A percentile compares a stretch with the other conserved stretches of the same genome.
phyloP scores from a whole-genome alignment of 2,797 vertebrate genomes.

The Chrosomus eos region DNA sequence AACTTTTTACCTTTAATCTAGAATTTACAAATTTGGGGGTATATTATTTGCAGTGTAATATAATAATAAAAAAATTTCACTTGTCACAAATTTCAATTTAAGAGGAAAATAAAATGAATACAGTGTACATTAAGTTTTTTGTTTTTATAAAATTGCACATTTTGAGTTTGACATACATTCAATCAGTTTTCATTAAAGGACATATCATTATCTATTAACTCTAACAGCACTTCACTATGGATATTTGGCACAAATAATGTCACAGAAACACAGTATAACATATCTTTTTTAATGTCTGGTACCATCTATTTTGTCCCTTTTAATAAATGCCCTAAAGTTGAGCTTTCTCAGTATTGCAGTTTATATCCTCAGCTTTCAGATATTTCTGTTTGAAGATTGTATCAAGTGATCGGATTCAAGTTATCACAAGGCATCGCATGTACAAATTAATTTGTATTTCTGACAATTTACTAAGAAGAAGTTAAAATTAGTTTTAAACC shows the following conservation, averaged over 20 bases:
- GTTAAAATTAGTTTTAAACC: constrained; percentile 69
- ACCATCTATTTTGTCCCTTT: constrained; percentile 14
- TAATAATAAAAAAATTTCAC: neutral
- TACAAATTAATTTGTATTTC: constrained; percentile 15
- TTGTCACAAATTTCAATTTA: neutral
- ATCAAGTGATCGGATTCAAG: constrained; percentile 16
- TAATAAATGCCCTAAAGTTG: constrained; percentile 20
- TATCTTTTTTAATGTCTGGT: neutral
- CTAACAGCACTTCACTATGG: constrained; percentile 28
- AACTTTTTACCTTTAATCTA: neutral
- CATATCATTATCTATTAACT: constrained; percentile 7
- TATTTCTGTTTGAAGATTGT: neutral
- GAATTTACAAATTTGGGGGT: neutral
- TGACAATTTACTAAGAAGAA: constrained; percentile 29
- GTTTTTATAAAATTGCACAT: constrained; percentile 23
- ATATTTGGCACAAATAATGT: constrained; percentile 43
- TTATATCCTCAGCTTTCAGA: constrained; percentile 1
- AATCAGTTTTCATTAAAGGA: constrained; percentile 21
- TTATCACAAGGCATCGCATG: constrained; percentile 19
- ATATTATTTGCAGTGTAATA: neutral
- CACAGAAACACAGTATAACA: constrained; percentile 28
- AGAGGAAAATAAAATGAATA: neutral
- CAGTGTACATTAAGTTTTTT: neutral
- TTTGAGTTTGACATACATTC: constrained; percentile 28
- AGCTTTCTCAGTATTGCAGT: constrained; percentile 23